These are phyloP conservation scores for Nasonia giraulti DNA, from an alignment of 1,140 invertebrate species.

Conservation along the genomic window DNA sequence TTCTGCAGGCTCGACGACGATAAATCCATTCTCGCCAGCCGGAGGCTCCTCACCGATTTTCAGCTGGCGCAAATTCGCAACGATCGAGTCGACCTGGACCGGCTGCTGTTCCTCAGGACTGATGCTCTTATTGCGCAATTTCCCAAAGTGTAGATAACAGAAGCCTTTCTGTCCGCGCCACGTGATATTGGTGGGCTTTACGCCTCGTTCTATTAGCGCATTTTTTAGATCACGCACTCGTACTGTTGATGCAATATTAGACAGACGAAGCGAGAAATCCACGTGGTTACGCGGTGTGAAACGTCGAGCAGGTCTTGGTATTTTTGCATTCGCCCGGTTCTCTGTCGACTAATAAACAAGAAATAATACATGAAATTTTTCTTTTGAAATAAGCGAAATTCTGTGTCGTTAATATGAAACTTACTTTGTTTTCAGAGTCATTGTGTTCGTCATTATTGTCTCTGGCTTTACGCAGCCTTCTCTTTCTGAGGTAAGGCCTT, in stretches of 20 bases:
- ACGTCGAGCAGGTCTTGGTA: slow-evolving; percentile 13
- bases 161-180: slow-evolving; percentile 80
- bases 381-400: background rate
- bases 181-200: slow-evolving; percentile 80
- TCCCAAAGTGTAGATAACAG: slow-evolving; percentile 81
- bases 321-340: background rate
- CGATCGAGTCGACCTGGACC: slow-evolving; percentile 74
- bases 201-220: slow-evolving; percentile 78
- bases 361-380: slow-evolving; percentile 36
- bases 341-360: slow-evolving; percentile 9
- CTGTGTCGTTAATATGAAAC: background rate
- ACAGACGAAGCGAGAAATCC: slow-evolving; percentile 78
- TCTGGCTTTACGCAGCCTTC: slow-evolving; percentile 46
- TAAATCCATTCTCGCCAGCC: slow-evolving; percentile 60
- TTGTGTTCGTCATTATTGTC: slow-evolving; percentile 52
- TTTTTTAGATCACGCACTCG: slow-evolving; percentile 80
- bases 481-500: slow-evolving; percentile 45
- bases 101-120: slow-evolving; percentile 60
- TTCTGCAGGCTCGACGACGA: slow-evolving; percentile 72
- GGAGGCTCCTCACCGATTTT: slow-evolving; percentile 67
- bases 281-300: slow-evolving; percentile 56
- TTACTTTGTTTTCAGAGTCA: slow-evolving; percentile 32
- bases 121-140: slow-evolving; percentile 67
- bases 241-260: slow-evolving; percentile 78
- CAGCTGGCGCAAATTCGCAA: slow-evolving; percentile 75